Evolutionary conservation across 1,140 invertebrate genomes (phyloP), one percentile per base, ranked within the genome.

Genomic region (Thaumetopoea pityocampa): DNA sequence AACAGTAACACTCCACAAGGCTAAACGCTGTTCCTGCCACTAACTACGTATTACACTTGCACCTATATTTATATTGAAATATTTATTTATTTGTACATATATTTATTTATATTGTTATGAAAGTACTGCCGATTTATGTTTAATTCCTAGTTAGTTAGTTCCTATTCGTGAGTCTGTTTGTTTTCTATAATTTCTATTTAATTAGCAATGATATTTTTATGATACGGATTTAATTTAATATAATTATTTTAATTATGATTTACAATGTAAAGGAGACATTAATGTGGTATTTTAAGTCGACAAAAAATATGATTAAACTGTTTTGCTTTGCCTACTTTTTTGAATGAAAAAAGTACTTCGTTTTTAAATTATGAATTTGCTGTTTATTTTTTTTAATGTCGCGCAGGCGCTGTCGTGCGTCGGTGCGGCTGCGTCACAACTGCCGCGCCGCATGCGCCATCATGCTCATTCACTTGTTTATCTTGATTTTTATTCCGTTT

Each of bases 331-430:
- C n/a, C n/a, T n/a, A n/a, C n/a, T n/a, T n/a, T n/a, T n/a, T n/a
- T n/a, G n/a, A n/a, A n/a, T n/a, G n/a, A n/a, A n/a, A n/a, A n/a
- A n/a, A n/a, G n/a, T n/a, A n/a, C 1, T 26, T 9, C 7, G 12
- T 7, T 16, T 44, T 12, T 41, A 19, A 27, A 41, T 30, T 19
- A 17, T 20, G 23, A 35, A 38, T 34, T 17, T 32, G 15, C 22
- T 20, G 36, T 32, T 16, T 10, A 4, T 10, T 20, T 38, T 11
- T 29, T 18, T 14, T 11, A 17, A n/a, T n/a, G n/a, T 19, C 22
- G 33, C 54, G 48, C 47, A 45, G 33, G 50, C 59, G 62, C 58
- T 58, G 51, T 48, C 15, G 30, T 48, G 42, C 63, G 64, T 55
- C 33, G 42, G 40, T 35, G 28, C 35, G 27, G 51, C 32, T 52